Evolutionary conservation across 2,888 invertebrate genomes (phyloP).

Genomic region (Odontomyia ornata): DNA sequence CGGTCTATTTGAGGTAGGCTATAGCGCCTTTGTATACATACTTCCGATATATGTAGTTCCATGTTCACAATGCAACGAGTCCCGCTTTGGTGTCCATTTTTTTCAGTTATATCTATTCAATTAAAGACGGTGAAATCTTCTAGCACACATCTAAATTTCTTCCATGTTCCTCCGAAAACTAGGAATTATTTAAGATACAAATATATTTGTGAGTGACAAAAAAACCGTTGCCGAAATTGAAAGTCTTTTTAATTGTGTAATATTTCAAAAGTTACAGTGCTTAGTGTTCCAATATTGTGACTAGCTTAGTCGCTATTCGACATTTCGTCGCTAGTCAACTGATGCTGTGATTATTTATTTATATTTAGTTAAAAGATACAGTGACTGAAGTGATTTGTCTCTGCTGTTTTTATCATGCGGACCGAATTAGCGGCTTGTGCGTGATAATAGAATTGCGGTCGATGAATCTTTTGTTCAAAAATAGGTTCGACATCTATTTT

Average conservation of each 20-base stretch:
- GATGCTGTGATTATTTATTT: neutral
- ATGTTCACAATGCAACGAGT: neutral
- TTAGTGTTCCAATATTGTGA: too few relatives aligned
- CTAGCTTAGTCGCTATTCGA: too few relatives aligned
- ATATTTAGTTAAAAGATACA: too few relatives aligned
- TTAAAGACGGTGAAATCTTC: neutral
- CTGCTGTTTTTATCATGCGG: neutral
- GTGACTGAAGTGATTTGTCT: too few relatives aligned
- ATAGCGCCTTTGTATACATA: neutral
- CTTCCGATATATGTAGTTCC: neutral
- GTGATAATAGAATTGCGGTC: constrained; percentile 2
- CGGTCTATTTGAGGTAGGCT: neutral
- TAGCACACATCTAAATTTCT: neutral
- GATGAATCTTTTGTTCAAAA: neutral
- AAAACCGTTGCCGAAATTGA: neutral
- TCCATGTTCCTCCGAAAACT: neutral
- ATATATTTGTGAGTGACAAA: neutral
- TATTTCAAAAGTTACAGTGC: too few relatives aligned
- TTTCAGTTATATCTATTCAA: too few relatives aligned
- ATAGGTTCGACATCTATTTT: neutral
- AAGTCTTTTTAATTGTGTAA: too few relatives aligned
- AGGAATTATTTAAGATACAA: neutral
- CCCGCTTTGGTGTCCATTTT: too few relatives aligned
- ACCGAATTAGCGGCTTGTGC: neutral
- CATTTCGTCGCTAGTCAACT: neutral